Base-by-base conservation (phyloP, 92 coral and sea anemone genomes). In the Diadumene lineata region DNA sequence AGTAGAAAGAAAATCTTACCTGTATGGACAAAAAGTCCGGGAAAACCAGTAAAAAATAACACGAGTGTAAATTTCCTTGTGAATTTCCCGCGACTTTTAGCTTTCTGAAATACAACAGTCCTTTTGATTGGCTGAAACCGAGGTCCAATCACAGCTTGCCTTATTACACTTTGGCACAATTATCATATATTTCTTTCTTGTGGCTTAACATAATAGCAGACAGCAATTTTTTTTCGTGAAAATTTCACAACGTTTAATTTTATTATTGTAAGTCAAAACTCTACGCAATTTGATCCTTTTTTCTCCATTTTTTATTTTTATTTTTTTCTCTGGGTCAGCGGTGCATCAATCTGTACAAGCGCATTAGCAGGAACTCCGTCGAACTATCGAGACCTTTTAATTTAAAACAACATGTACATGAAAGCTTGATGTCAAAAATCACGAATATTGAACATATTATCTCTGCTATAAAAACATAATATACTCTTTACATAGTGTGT, bases 81-180 rank as follows among this genome's bases (percentile, higher is more conserved):
- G 27, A 74, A 79, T 90, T 90, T 90, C 96, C 87, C 96, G 96
- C 96, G 96, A 86, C 67, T 53, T n/a, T 28, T 50, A 34, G 21
- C 57, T 69, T 56, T 22, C 29, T 21, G 13, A 56, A 48, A 77
- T 22, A 56, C 19, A 85, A 64, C 72, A 69, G 65, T 15, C 62
- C 15, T 63, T 11, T 1, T 70, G 30, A 85, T 90, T 90, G 96
- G 96, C 11, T 79, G 34, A 13, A 16, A 11, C 11, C 48, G 13
- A 6, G 13, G 48, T 38, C 48, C 48, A 38, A 38, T 38, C 48
- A 38, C 48, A 38, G 48, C 48, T 38, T 38, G 48, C 48, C 7
- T 38, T n/a, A n/a, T n/a, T n/a, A n/a, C n/a, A n/a, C n/a, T n/a
- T n/a, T n/a, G n/a, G n/a, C n/a, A n/a, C n/a, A n/a, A n/a, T n/a